Conservation (phyloP, 2,113 vertebrate genomes). For the Dolichotis patagonum region DNA sequence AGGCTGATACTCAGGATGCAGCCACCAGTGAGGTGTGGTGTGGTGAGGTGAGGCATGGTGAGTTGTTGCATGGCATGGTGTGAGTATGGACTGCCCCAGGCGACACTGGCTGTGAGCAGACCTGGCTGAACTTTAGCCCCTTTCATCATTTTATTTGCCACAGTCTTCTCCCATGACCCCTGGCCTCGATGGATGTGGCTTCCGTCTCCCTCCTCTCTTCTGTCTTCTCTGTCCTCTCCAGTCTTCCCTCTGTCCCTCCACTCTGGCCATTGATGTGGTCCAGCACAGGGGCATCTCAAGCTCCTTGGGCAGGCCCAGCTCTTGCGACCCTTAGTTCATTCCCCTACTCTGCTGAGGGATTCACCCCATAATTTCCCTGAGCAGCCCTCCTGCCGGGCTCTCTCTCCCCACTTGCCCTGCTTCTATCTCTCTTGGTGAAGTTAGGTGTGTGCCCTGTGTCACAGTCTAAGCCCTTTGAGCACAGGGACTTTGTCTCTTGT, state of each 20-base stretch:
- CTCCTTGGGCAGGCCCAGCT: neutral
- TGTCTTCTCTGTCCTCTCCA: no score
- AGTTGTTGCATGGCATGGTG: neutral
- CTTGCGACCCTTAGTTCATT: neutral
- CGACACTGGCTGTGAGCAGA: neutral
- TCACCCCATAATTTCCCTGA: neutral
- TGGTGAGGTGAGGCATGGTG: neutral
- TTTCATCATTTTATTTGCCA: neutral
- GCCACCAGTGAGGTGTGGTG: neutral
- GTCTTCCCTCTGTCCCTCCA: no score
- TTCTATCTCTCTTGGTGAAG: neutral
- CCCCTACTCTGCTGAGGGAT: neutral
- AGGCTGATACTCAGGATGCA: neutral
- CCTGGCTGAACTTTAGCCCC: neutral
- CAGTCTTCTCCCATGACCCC: neutral
- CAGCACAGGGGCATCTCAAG: fast-evolving
- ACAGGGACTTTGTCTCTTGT: neutral
- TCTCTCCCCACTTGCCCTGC: neutral
- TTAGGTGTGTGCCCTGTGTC: neutral
- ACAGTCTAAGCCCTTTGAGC: neutral
- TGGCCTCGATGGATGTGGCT: neutral
- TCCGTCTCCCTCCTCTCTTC: neutral
- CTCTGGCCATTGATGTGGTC: neutral
- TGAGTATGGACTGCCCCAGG: neutral
- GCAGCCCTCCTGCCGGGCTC: neutral